phyloP scores from a whole-genome alignment of 2,888 invertebrate species.

The Drosophila subquinaria region DNA sequence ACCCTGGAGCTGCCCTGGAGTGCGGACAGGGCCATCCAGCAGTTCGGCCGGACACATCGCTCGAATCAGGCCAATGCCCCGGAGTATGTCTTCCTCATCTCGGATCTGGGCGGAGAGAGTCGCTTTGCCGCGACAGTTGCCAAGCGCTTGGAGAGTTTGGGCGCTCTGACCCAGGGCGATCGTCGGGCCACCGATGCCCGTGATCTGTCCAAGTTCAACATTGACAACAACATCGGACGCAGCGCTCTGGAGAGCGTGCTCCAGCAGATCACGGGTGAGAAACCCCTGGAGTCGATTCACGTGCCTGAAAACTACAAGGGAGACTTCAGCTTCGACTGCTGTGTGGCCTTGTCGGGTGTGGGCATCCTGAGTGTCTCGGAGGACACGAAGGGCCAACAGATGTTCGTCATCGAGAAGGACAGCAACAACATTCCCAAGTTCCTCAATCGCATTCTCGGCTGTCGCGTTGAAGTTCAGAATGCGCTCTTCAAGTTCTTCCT shows the following conservation, averaged over 20 bases:
- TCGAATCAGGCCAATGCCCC: slow-evolving; percentile 99
- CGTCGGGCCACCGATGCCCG: slow-evolving; percentile 97
- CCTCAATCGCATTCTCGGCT: slow-evolving; percentile 98
- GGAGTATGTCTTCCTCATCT: slow-evolving; percentile 99
- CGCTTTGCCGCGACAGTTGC: slow-evolving; percentile 98
- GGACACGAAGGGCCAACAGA: slow-evolving; percentile 78
- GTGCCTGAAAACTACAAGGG: slow-evolving; percentile 95
- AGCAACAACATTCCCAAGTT: slow-evolving; percentile 99
- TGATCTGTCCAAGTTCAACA: slow-evolving; percentile 98
- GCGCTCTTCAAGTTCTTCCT: slow-evolving; percentile 98
- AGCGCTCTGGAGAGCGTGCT: slow-evolving; percentile 97
- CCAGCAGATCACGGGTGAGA: slow-evolving; percentile 96
- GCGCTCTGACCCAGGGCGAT: slow-evolving; percentile 98
- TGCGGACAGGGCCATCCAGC: slow-evolving; percentile 99
- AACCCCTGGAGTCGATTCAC: slow-evolving; percentile 91
- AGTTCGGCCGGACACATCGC: slow-evolving; percentile 98
- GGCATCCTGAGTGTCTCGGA: slow-evolving; percentile 44
- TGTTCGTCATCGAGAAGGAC: slow-evolving; percentile 93
- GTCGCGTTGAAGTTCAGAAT: slow-evolving; percentile 99
- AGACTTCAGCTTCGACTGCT: slow-evolving; percentile 88
- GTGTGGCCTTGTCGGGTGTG: slow-evolving; percentile 47
- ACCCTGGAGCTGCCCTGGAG: slow-evolving; percentile 99
- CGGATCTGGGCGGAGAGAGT: slow-evolving; percentile 98
- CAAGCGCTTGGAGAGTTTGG: slow-evolving; percentile 97
- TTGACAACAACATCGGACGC: slow-evolving; percentile 98